Evolutionary conservation across 2,113 vertebrate species (phyloP).

Genomic region (Oxyruncus cristatus): DNA sequence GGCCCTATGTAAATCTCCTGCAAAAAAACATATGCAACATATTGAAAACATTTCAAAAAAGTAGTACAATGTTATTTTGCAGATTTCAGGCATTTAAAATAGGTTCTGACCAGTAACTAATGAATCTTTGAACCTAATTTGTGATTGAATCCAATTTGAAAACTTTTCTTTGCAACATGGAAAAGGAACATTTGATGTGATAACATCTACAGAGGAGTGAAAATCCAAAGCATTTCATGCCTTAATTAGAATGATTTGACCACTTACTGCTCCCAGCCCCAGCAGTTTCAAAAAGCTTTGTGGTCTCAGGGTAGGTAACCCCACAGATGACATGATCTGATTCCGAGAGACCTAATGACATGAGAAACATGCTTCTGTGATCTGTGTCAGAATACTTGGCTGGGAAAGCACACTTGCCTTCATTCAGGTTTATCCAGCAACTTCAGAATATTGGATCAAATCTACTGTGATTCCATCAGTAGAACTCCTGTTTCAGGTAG

Average conservation of each 20-base stretch:
- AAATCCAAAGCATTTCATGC: background rate
- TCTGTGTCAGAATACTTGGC: background rate
- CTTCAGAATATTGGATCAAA: background rate
- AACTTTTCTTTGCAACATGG: background rate
- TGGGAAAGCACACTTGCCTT: background rate
- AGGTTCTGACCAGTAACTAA: background rate
- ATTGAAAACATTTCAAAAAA: background rate
- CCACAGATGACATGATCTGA: background rate
- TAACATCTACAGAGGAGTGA: background rate
- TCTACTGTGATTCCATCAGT: background rate
- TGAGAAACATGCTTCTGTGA: background rate
- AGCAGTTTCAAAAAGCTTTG: background rate
- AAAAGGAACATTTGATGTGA: background rate
- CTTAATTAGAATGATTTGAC: background rate
- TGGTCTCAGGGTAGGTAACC: background rate
- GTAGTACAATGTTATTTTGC: background rate
- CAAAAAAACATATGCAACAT: background rate
- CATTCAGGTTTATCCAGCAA: background rate
- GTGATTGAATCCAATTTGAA: background rate
- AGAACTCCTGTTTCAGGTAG: background rate
- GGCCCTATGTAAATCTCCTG: background rate
- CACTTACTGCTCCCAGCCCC: background rate
- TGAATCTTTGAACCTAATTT: background rate
- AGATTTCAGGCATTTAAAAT: background rate
- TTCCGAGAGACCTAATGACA: background rate